Evolutionary conservation across 2,113 vertebrate genomes (phyloP).

Genomic region (Anser brachyrhynchus): DNA sequence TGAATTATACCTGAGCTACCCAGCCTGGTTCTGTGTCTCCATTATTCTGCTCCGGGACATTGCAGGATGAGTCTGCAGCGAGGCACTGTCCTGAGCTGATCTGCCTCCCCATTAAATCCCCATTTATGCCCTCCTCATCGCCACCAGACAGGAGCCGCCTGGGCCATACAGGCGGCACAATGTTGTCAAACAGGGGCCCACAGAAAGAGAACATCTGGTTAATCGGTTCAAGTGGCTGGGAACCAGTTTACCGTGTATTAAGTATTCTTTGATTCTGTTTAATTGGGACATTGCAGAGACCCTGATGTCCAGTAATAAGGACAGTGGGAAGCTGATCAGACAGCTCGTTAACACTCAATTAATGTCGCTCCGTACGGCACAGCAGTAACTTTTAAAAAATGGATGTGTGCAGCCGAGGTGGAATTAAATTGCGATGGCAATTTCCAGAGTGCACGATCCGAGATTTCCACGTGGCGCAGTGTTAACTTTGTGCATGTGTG

Average conservation of each 20-base stretch:
- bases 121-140: background rate
- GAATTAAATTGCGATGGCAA: slow-evolving; percentile 59
- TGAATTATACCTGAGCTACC: background rate
- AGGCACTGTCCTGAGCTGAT: fast-evolving
- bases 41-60: fast-evolving
- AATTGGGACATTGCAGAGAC: slow-evolving; percentile 61
- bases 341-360: slow-evolving; percentile 82
- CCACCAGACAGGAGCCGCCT: background rate
- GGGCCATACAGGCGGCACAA: background rate
- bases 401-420: slow-evolving; percentile 50
- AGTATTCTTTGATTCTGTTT: slow-evolving; percentile 59
- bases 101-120: background rate
- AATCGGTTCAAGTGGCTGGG: slow-evolving; percentile 49
- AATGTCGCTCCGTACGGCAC: slow-evolving; percentile 66
- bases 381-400: slow-evolving; percentile 75
- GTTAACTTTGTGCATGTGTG: background rate
- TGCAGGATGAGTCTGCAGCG: fast-evolving
- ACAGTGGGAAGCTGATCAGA: slow-evolving; percentile 76
- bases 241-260: slow-evolving; percentile 42
- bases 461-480: slow-evolving; percentile 1
- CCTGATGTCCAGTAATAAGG: slow-evolving; percentile 67
- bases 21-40: fast-evolving
- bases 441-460: slow-evolving; percentile 50
- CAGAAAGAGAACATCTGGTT: slow-evolving; percentile 41
- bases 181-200: background rate